Evolutionary conservation across 2,113 vertebrate genomes (phyloP), one percentile per base, ranked within the genome.

Genomic region (Hemicordylus capensis): DNA sequence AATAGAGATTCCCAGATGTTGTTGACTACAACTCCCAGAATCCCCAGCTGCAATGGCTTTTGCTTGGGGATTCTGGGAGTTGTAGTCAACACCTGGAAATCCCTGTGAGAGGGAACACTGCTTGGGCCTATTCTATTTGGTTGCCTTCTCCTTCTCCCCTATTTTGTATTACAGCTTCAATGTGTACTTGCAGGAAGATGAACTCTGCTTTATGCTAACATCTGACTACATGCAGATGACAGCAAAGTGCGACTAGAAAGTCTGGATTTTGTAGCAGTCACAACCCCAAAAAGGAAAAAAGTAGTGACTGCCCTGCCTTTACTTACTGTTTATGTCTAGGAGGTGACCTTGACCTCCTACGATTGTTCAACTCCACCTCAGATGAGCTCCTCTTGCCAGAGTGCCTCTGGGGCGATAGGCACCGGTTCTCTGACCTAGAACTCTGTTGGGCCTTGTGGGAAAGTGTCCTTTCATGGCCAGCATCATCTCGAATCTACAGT

Each of bases 401-500:
- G 19, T 85, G 90, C 59, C 91, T 90, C 22, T 89, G 89, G 3
- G 95, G 94, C 1, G 96, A 96, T 22, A 14, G 76, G 63, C 95
- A 94, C 0, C 42, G 79, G 73, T 95, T 95, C 58, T 93, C 80
- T 63, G 95, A 95, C 48, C 91, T 85, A 66, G 95, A 93, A 39
- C 76, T 86, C 54, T 89, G 77, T 58, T 91, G 92, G 75, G 54
- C 44, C 26, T 66, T 81, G 15, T 26, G 90, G 1, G 46, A 4
- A 28, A 3, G 3, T 8, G 64, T 83, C 69, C 92, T 87, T 70
- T 89, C 93, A 9, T 72, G 92, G 39, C 91, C n/a, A 0, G 88
- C 34, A 42, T n/a, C n/a, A n/a, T 86, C 89, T 54, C 90, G 90
- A n/a, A 94, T 70, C 97, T 97, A 89, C 0, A 90, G 90, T 19